Percentiles rank a stretch among this genome's conserved stretches.
phyloP scores from a whole-genome alignment of 2,888 invertebrate genomes.

The Lottia scabra region DNA sequence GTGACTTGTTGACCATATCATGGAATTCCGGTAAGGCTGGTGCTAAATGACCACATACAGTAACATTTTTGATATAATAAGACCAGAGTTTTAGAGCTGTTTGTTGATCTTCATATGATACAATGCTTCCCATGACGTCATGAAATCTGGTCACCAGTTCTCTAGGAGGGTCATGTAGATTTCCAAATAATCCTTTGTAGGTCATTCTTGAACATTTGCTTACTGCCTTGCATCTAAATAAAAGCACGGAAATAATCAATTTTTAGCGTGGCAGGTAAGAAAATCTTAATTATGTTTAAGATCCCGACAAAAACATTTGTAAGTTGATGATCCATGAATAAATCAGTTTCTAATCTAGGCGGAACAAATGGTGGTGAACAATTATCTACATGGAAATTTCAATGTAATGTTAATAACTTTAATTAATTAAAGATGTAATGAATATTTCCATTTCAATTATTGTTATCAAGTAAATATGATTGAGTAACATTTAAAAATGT shows the following conservation, averaged over 20 bases:
- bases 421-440: too few species aligned
- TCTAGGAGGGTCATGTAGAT: neutral
- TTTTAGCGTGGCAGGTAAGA: too few species aligned
- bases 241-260: neutral
- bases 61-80: neutral
- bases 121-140: neutral
- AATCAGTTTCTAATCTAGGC: too few species aligned
- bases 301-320: too few species aligned
- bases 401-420: too few species aligned
- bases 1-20: too few species aligned
- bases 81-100: neutral
- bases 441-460: too few species aligned
- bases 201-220: neutral
- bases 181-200: neutral
- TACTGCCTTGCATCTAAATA: neutral
- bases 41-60: neutral
- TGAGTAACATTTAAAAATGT: too few species aligned
- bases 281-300: too few species aligned
- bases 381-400: too few species aligned
- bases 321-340: too few species aligned
- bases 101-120: neutral
- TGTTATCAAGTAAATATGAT: too few species aligned
- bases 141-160: neutral
- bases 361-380: constrained; percentile 70
- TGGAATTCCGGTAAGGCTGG: neutral